A percentile compares a stretch with the other conserved stretches of the same genome.
phyloP scores from a whole-genome alignment of 2,888 invertebrate species.

The Autographa pulchrina region DNA sequence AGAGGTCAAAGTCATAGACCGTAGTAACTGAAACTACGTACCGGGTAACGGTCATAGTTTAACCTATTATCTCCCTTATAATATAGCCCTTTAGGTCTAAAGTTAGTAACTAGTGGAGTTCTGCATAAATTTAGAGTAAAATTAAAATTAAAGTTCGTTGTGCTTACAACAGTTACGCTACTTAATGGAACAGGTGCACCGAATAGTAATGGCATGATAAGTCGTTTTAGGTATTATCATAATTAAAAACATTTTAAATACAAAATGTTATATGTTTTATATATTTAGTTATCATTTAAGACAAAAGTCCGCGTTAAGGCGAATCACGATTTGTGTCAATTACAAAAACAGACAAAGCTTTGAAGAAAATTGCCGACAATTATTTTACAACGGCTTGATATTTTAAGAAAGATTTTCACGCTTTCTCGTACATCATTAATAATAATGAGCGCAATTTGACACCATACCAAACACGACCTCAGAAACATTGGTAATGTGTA shows the following conservation, averaged over 20 bases:
- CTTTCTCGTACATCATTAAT: background rate
- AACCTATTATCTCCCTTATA: conserved; percentile 6
- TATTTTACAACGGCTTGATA: background rate
- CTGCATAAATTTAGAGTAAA: conserved; percentile 8
- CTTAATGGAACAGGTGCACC: background rate
- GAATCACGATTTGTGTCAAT: no score
- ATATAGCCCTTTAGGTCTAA: conserved; percentile 13
- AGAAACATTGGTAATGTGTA: conserved; percentile 1
- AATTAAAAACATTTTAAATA: no score
- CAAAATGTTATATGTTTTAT: no score
- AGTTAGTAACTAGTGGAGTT: conserved; percentile 16
- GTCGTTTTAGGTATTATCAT: no score
- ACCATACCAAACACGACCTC: background rate
- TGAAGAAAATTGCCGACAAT: no score
- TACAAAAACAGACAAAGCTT: no score
- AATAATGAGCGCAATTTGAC: background rate
- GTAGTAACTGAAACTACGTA: background rate
- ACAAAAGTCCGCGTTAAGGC: no score
- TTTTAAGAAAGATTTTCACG: background rate
- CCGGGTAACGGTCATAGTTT: conserved; percentile 12
- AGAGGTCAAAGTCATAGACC: background rate
- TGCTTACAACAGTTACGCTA: conserved; percentile 20
- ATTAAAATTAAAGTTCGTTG: conserved; percentile 16
- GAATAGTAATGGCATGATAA: background rate
- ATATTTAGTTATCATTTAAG: no score